Evolutionary conservation across 2,113 vertebrate genomes (phyloP), one percentile per base, ranked within the genome.

Genomic region (Phyllostomus hastatus): DNA sequence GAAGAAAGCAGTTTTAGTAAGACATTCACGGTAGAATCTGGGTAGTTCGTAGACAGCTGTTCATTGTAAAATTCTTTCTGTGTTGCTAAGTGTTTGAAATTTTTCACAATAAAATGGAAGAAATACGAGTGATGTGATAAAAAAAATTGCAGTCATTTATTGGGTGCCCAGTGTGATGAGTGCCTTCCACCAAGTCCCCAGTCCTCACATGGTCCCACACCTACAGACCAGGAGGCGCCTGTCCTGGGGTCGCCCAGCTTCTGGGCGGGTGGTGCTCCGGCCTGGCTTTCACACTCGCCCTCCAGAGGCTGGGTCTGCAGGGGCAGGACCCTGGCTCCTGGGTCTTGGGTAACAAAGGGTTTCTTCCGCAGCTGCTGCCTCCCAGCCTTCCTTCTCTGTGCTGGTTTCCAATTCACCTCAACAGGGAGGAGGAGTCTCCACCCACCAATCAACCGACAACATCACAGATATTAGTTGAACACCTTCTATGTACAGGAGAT

Each of bases 1-100:
- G 67, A 46, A 75, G 81, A 90, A 88, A 78, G 57, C 33, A 10
- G 33, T 91, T 76, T 96, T n/a, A 61, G 24, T 88, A 50, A 57
- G 35, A 52, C 20, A 41, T 59, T 79, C 81, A 67, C 41, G 46
- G 59, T 28, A 64, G 75, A 57, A 82, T 43, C 48, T 66, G 26
- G 10, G 43, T 78, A 50, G 41, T 73, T 43, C n/a, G 54, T 41
- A 83, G 38, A 79, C 19, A 87, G 70, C 46, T 76, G 69, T 64
- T 94, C 14, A 1, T 5, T 54, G 16, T 80, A 83, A 78, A 83
- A 31, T 67, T 57, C 50, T 85, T 73, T 85, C 84, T 73, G 38
- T 20, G 75, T 80, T 64, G 22, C 33, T 69, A 17, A 52, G 43
- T 54, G 28, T 90, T 92, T 94, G 67, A 88, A 69, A 83, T 4